Evolutionary conservation across 2,888 invertebrate species (phyloP).

Genomic region (Diogma glabrata): DNA sequence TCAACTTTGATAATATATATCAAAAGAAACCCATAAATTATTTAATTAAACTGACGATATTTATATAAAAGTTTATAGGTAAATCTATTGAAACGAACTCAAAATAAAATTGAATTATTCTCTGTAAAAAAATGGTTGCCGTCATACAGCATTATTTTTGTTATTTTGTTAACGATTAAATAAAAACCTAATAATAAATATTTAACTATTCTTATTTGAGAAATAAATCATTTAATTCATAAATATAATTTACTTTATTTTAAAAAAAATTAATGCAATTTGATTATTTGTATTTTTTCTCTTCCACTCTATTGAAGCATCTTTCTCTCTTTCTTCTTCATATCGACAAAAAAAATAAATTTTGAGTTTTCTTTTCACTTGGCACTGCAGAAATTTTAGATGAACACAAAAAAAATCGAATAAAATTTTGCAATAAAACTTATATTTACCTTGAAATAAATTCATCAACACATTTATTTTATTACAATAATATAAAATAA

Average conservation of each 20-base stretch:
- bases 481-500: background rate
- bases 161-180: no score
- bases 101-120: no score
- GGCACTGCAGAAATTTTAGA: conserved; percentile 4
- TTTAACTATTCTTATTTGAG: background rate
- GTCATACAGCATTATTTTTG: no score
- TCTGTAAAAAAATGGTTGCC: no score
- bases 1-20: no score
- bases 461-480: conserved; percentile 6
- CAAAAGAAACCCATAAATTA: background rate
- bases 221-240: conserved; percentile 3
- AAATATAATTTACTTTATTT: background rate
- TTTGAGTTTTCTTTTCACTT: background rate
- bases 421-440: conserved; percentile 5
- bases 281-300: conserved; percentile 4
- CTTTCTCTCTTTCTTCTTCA: background rate
- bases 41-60: no score
- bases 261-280: background rate
- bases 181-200: no score
- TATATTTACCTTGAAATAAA: conserved; percentile 8
- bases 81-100: no score
- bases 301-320: background rate
- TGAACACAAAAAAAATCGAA: background rate
- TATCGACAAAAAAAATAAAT: background rate
- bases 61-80: no score